Percentiles rank a stretch among this genome's conserved stretches.
These are phyloP conservation scores for Chaitophorus viminalis DNA, from an alignment of 2,888 invertebrate species.

Conservation along the genomic window DNA sequence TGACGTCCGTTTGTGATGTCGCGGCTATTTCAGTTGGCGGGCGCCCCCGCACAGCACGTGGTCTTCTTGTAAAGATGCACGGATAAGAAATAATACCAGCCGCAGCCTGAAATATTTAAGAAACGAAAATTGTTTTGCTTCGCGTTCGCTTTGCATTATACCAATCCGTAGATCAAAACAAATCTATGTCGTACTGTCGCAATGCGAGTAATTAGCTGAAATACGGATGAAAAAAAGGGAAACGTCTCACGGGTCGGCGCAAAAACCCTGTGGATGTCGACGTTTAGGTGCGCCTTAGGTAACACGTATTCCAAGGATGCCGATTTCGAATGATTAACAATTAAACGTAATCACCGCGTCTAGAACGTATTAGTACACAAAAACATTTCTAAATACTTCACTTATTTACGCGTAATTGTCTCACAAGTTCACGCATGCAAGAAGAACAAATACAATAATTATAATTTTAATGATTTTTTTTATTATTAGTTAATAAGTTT, in stretches of 20 bases:
- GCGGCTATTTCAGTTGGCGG: constrained; percentile 56
- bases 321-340: too few relatives aligned
- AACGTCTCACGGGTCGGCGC: too few relatives aligned
- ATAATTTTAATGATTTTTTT: background rate
- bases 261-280: too few relatives aligned
- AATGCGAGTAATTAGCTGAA: too few relatives aligned
- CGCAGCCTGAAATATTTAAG: background rate
- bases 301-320: too few relatives aligned
- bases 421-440: background rate
- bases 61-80: background rate
- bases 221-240: too few relatives aligned
- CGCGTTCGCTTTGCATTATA: background rate
- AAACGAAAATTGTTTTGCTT: background rate
- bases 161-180: background rate
- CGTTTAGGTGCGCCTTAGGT: too few relatives aligned
- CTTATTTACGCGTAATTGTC: too few relatives aligned
- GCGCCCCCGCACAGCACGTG: constrained; percentile 54
- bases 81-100: background rate
- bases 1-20: constrained; percentile 60
- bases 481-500: background rate
- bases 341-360: too few relatives aligned
- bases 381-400: too few relatives aligned
- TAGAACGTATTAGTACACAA: too few relatives aligned
- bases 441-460: background rate
- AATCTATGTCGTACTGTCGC: too few relatives aligned